phyloP scores from a whole-genome alignment of 2,113 vertebrate species.

The Petrocephalus microphthalmus region DNA sequence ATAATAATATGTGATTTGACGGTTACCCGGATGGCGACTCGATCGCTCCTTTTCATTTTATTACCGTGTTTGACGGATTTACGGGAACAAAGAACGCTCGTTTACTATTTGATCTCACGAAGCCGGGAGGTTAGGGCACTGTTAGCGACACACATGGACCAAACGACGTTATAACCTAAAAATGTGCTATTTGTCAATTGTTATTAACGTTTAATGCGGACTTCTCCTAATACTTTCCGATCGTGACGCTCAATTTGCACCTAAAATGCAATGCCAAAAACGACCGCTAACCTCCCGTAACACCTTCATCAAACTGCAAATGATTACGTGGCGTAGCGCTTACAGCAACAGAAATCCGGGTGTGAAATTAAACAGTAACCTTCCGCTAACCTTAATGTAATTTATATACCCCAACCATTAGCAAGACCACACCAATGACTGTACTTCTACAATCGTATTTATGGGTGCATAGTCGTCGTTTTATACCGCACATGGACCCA shows the following conservation, averaged over 20 bases:
- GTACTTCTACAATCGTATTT: background rate
- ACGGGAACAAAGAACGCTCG: conserved; percentile 7
- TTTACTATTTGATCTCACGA: background rate
- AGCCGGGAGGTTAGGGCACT: background rate
- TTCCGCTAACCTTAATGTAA: background rate
- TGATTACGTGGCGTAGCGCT: background rate
- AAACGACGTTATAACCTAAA: background rate
- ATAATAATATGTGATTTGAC: background rate
- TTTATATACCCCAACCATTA: background rate
- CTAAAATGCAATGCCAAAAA: background rate
- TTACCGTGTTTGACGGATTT: background rate
- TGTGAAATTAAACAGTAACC: background rate
- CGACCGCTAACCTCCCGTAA: background rate
- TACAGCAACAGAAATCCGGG: background rate
- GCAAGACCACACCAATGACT: background rate
- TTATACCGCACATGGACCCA: background rate
- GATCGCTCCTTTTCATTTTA: background rate
- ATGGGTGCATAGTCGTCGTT: background rate
- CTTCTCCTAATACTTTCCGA: background rate
- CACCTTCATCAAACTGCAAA: background rate
- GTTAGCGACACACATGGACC: background rate
- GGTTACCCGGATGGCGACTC: background rate
- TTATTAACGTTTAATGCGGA: background rate
- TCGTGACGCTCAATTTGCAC: background rate
- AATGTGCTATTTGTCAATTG: background rate